A percentile compares a stretch with the other conserved stretches of the same genome.
phyloP scores from a whole-genome alignment of 2,888 invertebrate species.

The Caenorhabditis sinica region DNA sequence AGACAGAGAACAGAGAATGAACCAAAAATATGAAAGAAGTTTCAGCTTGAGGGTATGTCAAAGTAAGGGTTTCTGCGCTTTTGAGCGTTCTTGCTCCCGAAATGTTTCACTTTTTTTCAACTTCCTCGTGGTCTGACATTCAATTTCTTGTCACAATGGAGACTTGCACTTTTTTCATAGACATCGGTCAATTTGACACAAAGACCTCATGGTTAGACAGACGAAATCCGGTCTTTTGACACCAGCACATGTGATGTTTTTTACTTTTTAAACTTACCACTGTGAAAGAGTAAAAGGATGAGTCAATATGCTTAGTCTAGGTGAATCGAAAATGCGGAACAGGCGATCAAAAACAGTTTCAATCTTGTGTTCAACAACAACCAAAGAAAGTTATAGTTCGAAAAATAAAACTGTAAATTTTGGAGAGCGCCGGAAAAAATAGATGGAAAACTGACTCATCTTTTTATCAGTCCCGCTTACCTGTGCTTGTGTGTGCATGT shows the following conservation, averaged over 20 bases:
- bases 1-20: no score
- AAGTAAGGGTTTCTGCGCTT: neutral
- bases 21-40: no score
- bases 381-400: neutral
- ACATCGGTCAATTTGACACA: neutral
- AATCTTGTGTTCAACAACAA: neutral
- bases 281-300: constrained; percentile 14
- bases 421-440: neutral
- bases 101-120: neutral
- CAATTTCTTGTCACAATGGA: constrained; percentile 24
- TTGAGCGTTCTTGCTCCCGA: neutral
- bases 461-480: constrained; percentile 20
- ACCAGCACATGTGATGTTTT: constrained; percentile 47
- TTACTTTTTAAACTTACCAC: neutral
- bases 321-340: neutral
- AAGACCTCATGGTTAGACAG: constrained; percentile 18
- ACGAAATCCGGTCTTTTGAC: constrained; percentile 52
- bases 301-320: constrained; percentile 4
- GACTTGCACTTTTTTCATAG: constrained; percentile 21
- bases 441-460: constrained; percentile 21
- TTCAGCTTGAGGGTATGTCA: no score
- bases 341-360: neutral
- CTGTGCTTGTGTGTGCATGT: constrained; percentile 9
- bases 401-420: neutral
- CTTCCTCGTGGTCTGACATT: neutral